A percentile compares a stretch with the other conserved stretches of the same genome.
Conservation (phyloP, 2,888 invertebrate species). For the Heliconius aoede region DNA sequence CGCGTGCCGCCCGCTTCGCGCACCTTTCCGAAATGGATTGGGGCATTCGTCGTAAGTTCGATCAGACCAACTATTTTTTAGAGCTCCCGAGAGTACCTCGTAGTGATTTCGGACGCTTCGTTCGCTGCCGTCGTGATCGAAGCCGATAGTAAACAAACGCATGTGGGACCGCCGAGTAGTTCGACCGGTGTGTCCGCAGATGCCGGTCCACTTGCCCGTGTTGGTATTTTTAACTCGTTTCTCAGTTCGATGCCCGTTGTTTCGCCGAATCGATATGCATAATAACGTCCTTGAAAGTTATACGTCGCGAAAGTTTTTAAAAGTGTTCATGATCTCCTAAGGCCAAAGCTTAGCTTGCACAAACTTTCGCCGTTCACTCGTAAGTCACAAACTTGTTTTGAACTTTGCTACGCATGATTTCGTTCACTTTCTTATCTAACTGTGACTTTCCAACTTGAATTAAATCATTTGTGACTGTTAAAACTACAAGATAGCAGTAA, state of each 20-base stretch:
- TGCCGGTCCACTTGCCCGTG: slow-evolving; percentile 75
- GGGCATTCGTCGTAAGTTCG: slow-evolving; percentile 82
- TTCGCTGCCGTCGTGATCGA: slow-evolving; percentile 61
- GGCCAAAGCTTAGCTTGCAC: slow-evolving; percentile 57
- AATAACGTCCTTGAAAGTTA: slow-evolving; percentile 74
- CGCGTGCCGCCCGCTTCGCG: slow-evolving; percentile 66
- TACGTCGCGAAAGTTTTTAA: slow-evolving; percentile 64
- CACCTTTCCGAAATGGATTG: slow-evolving; percentile 76
- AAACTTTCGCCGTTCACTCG: slow-evolving; percentile 57
- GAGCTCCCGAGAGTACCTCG: slow-evolving; percentile 45
- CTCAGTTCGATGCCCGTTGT: slow-evolving; percentile 81
- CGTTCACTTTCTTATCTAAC: slow-evolving; percentile 55
- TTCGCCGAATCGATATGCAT: slow-evolving; percentile 81
- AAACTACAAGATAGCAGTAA: slow-evolving; percentile 54
- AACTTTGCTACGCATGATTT: slow-evolving; percentile 55
- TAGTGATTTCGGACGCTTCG: slow-evolving; percentile 48
- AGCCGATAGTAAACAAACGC: slow-evolving; percentile 82
- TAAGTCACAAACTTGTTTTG: slow-evolving; percentile 72
- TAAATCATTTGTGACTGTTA: slow-evolving; percentile 55
- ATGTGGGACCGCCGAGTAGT: slow-evolving; percentile 76
- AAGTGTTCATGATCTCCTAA: slow-evolving; percentile 58
- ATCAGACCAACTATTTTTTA: slow-evolving; percentile 56
- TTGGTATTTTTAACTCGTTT: slow-evolving; percentile 82
- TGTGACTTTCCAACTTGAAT: slow-evolving; percentile 64
- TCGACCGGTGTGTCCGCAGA: slow-evolving; percentile 80